phyloP scores from a whole-genome alignment of 2,797 vertebrate genomes.

The Cynodonichthys magdalenae region DNA sequence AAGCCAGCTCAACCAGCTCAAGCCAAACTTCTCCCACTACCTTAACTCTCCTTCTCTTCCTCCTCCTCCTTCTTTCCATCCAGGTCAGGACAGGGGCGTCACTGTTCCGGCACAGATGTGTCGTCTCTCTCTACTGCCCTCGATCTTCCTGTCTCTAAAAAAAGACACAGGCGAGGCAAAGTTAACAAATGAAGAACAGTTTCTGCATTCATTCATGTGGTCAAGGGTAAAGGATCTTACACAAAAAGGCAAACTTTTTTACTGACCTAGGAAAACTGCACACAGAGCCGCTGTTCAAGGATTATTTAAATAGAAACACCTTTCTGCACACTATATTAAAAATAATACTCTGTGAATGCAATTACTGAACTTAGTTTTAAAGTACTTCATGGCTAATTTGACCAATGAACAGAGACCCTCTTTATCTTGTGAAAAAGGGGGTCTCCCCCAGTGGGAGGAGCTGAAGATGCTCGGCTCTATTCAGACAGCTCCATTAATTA shows the following conservation, averaged over 20 bases:
- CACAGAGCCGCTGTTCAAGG: background rate
- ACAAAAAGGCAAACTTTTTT: background rate
- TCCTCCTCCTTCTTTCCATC: conserved; percentile 56
- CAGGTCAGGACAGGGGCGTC: conserved; percentile 72
- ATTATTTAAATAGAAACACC: background rate
- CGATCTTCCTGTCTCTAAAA: conserved; percentile 83
- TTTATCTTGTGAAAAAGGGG: conserved; percentile 60
- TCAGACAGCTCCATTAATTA: conserved; percentile 75
- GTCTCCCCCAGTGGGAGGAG: conserved; percentile 66
- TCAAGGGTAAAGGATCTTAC: conserved; percentile 18
- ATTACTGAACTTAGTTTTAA: background rate
- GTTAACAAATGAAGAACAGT: conserved; percentile 29
- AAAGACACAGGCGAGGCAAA: conserved; percentile 54
- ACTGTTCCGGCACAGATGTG: conserved; percentile 81
- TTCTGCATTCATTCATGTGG: background rate
- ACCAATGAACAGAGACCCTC: conserved; percentile 21
- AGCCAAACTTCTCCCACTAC: conserved; percentile 62
- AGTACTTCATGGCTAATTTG: conserved; percentile 14
- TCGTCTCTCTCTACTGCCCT: conserved; percentile 79
- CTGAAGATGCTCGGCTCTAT: conserved; percentile 42
- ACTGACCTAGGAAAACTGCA: conserved; percentile 2
- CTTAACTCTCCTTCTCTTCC: conserved; percentile 28
- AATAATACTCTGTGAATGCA: background rate
- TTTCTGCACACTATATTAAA: background rate
- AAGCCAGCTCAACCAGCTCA: conserved; percentile 57